Evolutionary conservation across 2,113 vertebrate genomes (phyloP).

Genomic region (Onychorhynchus coronatus): DNA sequence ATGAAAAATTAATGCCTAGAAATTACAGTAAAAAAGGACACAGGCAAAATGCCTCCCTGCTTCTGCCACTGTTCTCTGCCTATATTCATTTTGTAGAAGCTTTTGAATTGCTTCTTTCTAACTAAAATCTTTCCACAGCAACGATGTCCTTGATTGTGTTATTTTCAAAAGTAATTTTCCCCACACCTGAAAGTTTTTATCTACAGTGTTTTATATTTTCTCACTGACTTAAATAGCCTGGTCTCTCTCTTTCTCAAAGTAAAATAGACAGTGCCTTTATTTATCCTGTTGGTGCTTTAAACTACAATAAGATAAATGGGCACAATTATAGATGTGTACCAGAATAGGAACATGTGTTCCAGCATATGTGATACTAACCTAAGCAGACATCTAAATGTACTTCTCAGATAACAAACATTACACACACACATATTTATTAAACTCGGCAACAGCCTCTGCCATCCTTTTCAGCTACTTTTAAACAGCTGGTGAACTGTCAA

Average conservation of each 20-base stretch:
- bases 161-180: conserved; percentile 6
- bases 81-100: not conserved
- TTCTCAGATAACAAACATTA: conserved; percentile 58
- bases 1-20: not conserved
- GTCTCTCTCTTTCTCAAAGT: conserved; percentile 5
- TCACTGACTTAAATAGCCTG: conserved; percentile 27
- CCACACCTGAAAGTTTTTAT: conserved; percentile 48
- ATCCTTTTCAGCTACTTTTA: conserved; percentile 64
- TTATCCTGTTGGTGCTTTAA: conserved; percentile 62
- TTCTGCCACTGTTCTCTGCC: not conserved
- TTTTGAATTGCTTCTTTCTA: not conserved
- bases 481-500: conserved; percentile 73
- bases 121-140: not conserved
- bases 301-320: conserved; percentile 68
- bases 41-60: not conserved
- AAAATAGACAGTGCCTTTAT: conserved; percentile 8
- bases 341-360: conserved; percentile 71
- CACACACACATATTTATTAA: conserved; percentile 45
- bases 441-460: conserved; percentile 6
- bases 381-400: conserved; percentile 59
- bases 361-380: conserved; percentile 70
- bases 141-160: conserved; percentile 5
- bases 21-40: not conserved
- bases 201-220: not conserved
- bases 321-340: conserved; percentile 57